Percentiles rank a stretch among this genome's conserved stretches.
These are phyloP conservation scores for Thrips palmi DNA, from an alignment of 1,140 invertebrate genomes.

Conservation along the genomic window DNA sequence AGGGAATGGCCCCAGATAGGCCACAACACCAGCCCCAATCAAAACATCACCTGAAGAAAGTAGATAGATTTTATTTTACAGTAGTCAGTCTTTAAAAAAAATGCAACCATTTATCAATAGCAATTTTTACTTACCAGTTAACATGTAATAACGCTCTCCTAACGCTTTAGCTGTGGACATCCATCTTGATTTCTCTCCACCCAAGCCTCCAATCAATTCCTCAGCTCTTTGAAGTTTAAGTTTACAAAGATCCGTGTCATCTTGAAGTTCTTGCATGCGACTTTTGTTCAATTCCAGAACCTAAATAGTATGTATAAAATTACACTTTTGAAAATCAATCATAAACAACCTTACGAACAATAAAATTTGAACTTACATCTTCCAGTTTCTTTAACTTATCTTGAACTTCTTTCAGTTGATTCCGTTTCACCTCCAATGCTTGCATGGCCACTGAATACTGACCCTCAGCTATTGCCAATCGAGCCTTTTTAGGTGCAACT, in stretches of 20 bases:
- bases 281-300: slow-evolving; percentile 15
- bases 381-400: slow-evolving; percentile 42
- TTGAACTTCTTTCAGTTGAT: slow-evolving; percentile 50
- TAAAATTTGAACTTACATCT: slow-evolving; percentile 44
- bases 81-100: slow-evolving; percentile 7
- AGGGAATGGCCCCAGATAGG: slow-evolving; percentile 83
- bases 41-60: slow-evolving; percentile 54
- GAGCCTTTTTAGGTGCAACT: slow-evolving; percentile 66
- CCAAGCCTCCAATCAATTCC: slow-evolving; percentile 74
- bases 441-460: slow-evolving; percentile 45
- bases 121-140: slow-evolving; percentile 24
- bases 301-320: not conserved
- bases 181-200: slow-evolving; percentile 70
- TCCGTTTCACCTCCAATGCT: slow-evolving; percentile 53
- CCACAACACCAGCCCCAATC: slow-evolving; percentile 71
- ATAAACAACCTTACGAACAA: slow-evolving; percentile 25
- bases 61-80: slow-evolving; percentile 2
- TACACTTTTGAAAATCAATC: not conserved
- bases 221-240: slow-evolving; percentile 82
- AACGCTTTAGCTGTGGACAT: slow-evolving; percentile 52
- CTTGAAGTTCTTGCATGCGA: slow-evolving; percentile 17
- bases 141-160: slow-evolving; percentile 36
- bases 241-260: slow-evolving; percentile 71
- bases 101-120: slow-evolving; percentile 11
- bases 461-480: slow-evolving; percentile 55